A percentile compares a stretch with the other conserved stretches of the same genome.
Conservation (phyloP, 2,113 vertebrate genomes). For the Peromyscus californicus region DNA sequence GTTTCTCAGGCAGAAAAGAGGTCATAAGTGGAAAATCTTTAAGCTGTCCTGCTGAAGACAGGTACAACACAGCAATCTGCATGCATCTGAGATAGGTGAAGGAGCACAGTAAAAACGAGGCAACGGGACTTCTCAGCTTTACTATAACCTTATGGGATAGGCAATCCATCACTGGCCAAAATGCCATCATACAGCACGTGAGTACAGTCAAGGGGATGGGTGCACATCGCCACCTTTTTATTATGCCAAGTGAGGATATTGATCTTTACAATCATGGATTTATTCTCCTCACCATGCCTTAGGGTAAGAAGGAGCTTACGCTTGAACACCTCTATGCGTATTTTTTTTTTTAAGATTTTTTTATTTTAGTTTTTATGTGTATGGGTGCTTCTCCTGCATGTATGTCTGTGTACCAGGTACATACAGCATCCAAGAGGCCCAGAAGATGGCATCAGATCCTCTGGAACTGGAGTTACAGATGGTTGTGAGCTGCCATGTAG, state of each 20-base stretch:
- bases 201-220: neutral
- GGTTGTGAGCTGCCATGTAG: neutral
- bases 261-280: neutral
- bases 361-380: neutral
- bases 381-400: neutral
- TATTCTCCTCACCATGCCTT: neutral
- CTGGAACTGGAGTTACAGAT: neutral
- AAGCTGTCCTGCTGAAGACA: neutral
- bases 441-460: neutral
- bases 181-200: too few relatives aligned
- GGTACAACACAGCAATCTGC: neutral
- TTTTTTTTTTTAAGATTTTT: neutral
- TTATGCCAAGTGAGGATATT: neutral
- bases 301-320: neutral
- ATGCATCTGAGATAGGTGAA: too few relatives aligned
- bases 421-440: neutral
- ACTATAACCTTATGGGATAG: neutral
- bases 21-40: neutral
- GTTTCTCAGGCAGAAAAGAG: neutral
- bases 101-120: neutral
- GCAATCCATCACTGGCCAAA: neutral
- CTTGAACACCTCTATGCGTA: neutral
- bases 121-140: neutral
- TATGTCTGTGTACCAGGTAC: neutral
- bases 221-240: neutral